Percentiles rank a stretch among this genome's conserved stretches.
Conservation (phyloP, 2,113 vertebrate genomes). For the Piliocolobus tephrosceles region DNA sequence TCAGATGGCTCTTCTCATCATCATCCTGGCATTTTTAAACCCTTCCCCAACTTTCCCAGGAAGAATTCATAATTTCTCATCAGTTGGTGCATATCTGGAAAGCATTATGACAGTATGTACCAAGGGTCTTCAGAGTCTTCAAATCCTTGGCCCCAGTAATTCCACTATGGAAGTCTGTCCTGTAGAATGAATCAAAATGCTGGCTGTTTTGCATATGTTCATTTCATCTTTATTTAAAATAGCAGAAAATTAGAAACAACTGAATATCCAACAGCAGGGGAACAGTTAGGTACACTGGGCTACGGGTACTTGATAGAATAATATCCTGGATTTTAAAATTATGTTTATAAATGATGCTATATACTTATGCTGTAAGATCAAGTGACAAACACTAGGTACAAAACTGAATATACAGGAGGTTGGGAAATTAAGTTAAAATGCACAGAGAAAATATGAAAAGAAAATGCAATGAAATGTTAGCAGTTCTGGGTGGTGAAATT, state of each 20-base stretch:
- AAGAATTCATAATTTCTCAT: neutral
- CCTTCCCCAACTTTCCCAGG: neutral
- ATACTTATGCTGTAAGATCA: neutral
- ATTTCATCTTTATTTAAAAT: neutral
- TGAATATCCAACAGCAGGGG: neutral
- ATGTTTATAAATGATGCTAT: constrained; percentile 4
- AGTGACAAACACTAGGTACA: neutral
- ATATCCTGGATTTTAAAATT: constrained; percentile 4
- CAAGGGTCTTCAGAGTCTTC: neutral
- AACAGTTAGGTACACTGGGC: neutral
- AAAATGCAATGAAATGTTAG: neutral
- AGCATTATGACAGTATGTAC: neutral
- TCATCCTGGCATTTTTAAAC: neutral
- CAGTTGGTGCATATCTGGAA: neutral
- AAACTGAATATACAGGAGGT: neutral
- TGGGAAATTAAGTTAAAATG: constrained; percentile 46
- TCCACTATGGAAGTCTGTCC: constrained; percentile 9
- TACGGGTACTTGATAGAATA: neutral
- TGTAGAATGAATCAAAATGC: neutral
- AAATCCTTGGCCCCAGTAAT: neutral
- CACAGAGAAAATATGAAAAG: neutral
- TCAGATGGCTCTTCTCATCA: neutral
- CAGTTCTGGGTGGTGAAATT: constrained; percentile 18
- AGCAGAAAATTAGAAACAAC: neutral
- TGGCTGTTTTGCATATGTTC: neutral